Conservation (phyloP, 1,140 invertebrate species). For the Anagrus nilaparvatae region DNA sequence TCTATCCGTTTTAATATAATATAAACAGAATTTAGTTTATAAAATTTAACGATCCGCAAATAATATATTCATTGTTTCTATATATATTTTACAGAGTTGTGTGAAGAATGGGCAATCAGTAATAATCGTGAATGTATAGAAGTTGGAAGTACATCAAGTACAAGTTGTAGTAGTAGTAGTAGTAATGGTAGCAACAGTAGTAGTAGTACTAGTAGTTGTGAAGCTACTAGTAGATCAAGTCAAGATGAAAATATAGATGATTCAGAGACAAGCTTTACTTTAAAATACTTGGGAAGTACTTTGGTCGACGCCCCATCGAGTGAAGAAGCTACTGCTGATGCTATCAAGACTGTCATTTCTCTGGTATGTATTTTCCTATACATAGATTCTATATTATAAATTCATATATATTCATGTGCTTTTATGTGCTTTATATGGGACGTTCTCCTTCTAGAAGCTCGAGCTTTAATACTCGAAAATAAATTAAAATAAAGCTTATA, state of each 20-base stretch:
- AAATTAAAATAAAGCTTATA: no score
- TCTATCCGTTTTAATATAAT: no score
- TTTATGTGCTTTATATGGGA: no score
- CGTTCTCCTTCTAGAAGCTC: no score
- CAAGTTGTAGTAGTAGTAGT: constrained; percentile 11
- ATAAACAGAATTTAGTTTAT: no score
- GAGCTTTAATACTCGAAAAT: no score
- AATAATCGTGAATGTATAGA: constrained; percentile 50
- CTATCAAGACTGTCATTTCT: constrained; percentile 59
- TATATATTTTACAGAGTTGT: constrained; percentile 51
- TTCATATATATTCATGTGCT: no score
- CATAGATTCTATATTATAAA: no score
- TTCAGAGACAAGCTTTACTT: constrained; percentile 48
- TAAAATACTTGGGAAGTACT: constrained; percentile 65
- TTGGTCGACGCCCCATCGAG: constrained; percentile 54
- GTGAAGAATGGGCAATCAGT: constrained; percentile 66
- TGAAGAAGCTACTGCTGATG: constrained; percentile 54
- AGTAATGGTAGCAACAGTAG: constrained; percentile 36
- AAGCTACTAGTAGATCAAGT: constrained; percentile 44
- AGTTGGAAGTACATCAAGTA: constrained; percentile 39
- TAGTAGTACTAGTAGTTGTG: constrained; percentile 36
- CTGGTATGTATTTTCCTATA: constrained; percentile 48
- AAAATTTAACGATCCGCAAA: no score
- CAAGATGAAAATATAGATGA: no score
- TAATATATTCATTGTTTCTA: no score